Percentiles rank a stretch among this genome's conserved stretches.
phyloP scores from a whole-genome alignment of 1,140 invertebrate genomes.

The Heliconius congener region DNA sequence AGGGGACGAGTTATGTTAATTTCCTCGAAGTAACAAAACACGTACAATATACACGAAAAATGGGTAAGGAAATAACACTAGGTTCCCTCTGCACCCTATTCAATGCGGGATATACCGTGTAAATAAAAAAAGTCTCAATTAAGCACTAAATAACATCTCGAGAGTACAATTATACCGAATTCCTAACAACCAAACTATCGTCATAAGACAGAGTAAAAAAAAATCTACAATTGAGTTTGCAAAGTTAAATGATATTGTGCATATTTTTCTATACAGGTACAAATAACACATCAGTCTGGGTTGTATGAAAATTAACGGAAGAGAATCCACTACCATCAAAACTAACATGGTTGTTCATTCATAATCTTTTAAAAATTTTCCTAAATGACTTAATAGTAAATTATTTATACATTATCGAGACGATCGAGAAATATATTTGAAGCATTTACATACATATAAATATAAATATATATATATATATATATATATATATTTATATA shows the following conservation, averaged over 20 bases:
- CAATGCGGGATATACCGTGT: neutral
- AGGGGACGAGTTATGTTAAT: too few species aligned
- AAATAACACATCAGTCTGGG: neutral
- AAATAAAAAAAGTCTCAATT: neutral
- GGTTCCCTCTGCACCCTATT: neutral
- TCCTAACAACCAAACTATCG: neutral
- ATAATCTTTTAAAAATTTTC: too few species aligned
- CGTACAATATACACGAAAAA: too few species aligned
- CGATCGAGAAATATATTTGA: too few species aligned
- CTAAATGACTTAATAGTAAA: too few species aligned
- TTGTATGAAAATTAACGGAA: neutral
- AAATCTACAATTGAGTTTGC: constrained; percentile 2
- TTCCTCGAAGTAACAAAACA: too few species aligned
- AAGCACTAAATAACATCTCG: neutral
- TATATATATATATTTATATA: too few species aligned
- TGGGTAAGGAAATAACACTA: neutral
- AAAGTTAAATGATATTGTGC: constrained; percentile 39
- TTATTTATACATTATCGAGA: too few species aligned
- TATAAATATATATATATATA: too few species aligned
- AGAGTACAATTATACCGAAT: neutral
- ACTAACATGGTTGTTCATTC: too few species aligned
- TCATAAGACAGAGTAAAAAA: neutral
- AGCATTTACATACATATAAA: too few species aligned
- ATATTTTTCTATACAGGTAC: constrained; percentile 47
- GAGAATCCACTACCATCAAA: too few species aligned